Evolutionary conservation across 2,797 vertebrate species (phyloP), one percentile per base, ranked within the genome.

Genomic region (Urosaurus nigricauda): DNA sequence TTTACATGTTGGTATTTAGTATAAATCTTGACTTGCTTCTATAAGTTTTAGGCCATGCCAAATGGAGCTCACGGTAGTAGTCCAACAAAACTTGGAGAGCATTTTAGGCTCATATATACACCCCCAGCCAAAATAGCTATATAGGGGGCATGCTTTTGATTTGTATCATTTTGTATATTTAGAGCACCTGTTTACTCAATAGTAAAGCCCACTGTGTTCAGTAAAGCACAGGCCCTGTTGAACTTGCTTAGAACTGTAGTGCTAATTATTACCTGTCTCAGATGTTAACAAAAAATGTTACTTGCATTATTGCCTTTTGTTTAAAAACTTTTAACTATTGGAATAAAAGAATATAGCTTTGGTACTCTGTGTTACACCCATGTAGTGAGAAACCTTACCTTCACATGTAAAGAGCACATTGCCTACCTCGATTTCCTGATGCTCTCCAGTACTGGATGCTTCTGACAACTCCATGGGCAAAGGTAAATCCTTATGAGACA

Each of bases 401-500:
- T 63, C n/a, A 63, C 32, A 32, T 24, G 40, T 40, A 53, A 89
- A 75, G 2, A 85, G 29, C 56, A 73, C 60, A 14, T 75, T 35
- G 5, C 70, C n/a, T 13, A 89, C 88, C 88, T 89, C 79, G 6
- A 75, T 43, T 86, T 83, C 84, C 32, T 83, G 19, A 29, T 89
- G 71, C 14, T 83, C 35, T 63, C 37, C 74, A 47, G 29, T 5
- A 3, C 26, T 53, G 7, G 47, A 53, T 77, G 43, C 13, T 51
- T 89, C 79, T 26, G 84, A 70, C 3, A 82, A 82, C 56, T 86
- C 84, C 51, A 19, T 51, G 19, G 68, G 43, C 19, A 81, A 47
- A 81, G 68, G 29, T 24, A 35, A 0, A 0, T 14, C 85, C 40
- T 87, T 83, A 70, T 87, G 90, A 88, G 92, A 94, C 79, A 35